These are phyloP conservation scores for Podargus strigoides DNA, from an alignment of 2,797 vertebrate species.

Conservation along the genomic window DNA sequence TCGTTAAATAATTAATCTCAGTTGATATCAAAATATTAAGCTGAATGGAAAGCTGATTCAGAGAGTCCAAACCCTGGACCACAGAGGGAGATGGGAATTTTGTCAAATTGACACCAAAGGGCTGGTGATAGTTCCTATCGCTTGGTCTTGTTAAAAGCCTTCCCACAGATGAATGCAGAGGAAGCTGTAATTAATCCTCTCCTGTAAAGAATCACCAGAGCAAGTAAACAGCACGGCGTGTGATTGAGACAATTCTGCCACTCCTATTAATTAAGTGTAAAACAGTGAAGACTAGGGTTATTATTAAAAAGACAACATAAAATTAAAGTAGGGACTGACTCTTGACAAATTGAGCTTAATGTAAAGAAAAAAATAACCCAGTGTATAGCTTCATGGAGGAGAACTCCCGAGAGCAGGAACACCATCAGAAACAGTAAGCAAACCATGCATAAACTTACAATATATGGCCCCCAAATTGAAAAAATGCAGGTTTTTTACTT, in stretches of 20 bases:
- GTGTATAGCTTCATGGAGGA: neutral
- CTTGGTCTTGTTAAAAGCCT: neutral
- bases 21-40: neutral
- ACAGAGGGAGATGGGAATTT: neutral
- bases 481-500: neutral
- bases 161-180: neutral
- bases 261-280: neutral
- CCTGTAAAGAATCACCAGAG: neutral
- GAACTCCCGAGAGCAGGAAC: neutral
- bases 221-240: neutral
- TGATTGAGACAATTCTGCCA: neutral
- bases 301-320: neutral
- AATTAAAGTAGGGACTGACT: neutral
- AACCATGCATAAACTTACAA: neutral
- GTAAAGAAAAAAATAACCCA: conserved; percentile 3
- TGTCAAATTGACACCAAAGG: neutral
- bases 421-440: neutral
- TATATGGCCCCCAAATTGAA: neutral
- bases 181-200: neutral
- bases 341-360: neutral
- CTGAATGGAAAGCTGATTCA: neutral
- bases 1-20: conserved; percentile 10
- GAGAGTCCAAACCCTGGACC: neutral
- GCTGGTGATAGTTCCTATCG: neutral
- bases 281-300: neutral